A percentile compares a stretch with the other conserved stretches of the same genome.
phyloP scores from a whole-genome alignment of 2,888 invertebrate species.

The Malachius bipustulatus region DNA sequence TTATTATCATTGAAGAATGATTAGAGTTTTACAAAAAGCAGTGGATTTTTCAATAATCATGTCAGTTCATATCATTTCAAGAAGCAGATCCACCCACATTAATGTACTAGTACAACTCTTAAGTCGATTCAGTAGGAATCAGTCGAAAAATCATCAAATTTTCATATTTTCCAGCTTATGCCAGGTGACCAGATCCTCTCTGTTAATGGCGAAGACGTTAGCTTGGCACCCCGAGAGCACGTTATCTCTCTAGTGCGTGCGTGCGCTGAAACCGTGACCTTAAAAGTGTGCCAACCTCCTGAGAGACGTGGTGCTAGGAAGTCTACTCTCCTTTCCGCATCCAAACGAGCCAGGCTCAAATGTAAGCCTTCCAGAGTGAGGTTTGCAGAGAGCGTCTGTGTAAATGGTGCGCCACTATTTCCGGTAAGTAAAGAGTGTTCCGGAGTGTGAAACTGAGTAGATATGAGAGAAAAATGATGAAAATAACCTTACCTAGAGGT shows the following conservation, averaged over 20 bases:
- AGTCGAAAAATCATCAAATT: neutral
- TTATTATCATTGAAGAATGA: too few relatives aligned
- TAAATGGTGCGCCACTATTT: constrained; percentile 72
- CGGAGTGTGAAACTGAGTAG: too few relatives aligned
- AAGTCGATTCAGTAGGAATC: neutral
- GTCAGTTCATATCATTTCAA: too few relatives aligned
- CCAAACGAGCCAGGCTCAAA: constrained; percentile 70
- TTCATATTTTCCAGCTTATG: constrained; percentile 45
- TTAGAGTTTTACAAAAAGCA: too few relatives aligned
- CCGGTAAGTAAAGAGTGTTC: constrained; percentile 44
- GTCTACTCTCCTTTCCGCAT: constrained; percentile 77
- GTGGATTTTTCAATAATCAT: too few relatives aligned
- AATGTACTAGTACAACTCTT: too few relatives aligned
- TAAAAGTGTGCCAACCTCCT: constrained; percentile 76
- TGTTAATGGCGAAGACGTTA: constrained; percentile 86
- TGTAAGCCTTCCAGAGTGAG: constrained; percentile 74
- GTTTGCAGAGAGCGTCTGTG: constrained; percentile 80
- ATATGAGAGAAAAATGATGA: too few relatives aligned
- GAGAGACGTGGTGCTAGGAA: constrained; percentile 46
- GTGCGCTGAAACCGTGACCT: constrained; percentile 60
- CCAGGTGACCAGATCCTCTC: constrained; percentile 85
- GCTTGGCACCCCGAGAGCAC: constrained; percentile 72
- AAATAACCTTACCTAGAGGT: neutral
- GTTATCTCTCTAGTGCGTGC: constrained; percentile 80
- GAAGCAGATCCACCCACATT: too few relatives aligned